Conservation (phyloP, 2,797 vertebrate genomes). For the Notolepis coatsorum region DNA sequence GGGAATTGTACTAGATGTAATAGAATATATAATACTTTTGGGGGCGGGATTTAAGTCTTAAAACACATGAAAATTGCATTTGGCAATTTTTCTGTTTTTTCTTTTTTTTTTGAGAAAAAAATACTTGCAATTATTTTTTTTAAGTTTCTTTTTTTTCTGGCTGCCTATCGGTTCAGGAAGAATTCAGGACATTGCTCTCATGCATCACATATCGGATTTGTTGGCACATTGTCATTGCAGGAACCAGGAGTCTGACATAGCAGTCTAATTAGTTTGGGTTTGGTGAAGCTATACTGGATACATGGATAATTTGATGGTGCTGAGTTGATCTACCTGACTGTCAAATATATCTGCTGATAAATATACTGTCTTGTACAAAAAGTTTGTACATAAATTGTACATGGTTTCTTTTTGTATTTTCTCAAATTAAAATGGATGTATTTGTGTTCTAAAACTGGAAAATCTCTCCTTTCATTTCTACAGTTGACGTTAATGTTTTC, state of each 20-base stretch:
- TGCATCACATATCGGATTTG: constrained; percentile 70
- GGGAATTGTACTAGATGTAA: constrained; percentile 73
- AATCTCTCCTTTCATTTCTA: constrained; percentile 29
- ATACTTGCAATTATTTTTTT: constrained; percentile 55
- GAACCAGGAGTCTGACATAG: constrained; percentile 87
- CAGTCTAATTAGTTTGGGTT: constrained; percentile 77
- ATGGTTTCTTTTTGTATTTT: constrained; percentile 99
- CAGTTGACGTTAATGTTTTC: not conserved
- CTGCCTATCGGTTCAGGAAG: constrained; percentile 75
- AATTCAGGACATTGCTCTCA: constrained; percentile 78
- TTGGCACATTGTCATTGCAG: constrained; percentile 82
- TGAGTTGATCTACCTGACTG: constrained; percentile 97
- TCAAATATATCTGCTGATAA: constrained; percentile 98
- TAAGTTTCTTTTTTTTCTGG: constrained; percentile 46
- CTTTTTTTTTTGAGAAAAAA: constrained; percentile 54
- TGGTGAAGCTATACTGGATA: constrained; percentile 76
- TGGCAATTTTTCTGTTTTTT: constrained; percentile 66
- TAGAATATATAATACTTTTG: constrained; percentile 66
- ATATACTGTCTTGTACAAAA: constrained; percentile 99
- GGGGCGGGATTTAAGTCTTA: constrained; percentile 84
- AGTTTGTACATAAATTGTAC: constrained; percentile 99
- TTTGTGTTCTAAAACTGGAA: constrained; percentile 95
- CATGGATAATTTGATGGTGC: constrained; percentile 91
- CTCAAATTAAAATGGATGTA: constrained; percentile 99
- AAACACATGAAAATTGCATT: constrained; percentile 78